phyloP scores from a whole-genome alignment of 2,888 invertebrate species.

The Lasioglossum pauxillum region DNA sequence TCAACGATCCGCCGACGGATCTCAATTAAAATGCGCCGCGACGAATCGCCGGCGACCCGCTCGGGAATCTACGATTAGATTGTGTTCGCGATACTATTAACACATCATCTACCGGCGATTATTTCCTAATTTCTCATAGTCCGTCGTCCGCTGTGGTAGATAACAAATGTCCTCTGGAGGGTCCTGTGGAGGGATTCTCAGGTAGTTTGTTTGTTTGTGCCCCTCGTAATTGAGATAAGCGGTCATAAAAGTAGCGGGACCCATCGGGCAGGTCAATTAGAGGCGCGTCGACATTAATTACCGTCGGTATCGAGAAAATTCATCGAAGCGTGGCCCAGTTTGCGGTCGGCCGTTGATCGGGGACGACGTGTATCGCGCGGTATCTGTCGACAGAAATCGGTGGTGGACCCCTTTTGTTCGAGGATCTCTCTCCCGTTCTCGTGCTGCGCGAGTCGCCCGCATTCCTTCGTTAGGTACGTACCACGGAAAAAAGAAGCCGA shows the following conservation, averaged over 20 bases:
- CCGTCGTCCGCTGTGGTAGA: too few species aligned
- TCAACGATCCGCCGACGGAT: slow-evolving; percentile 67
- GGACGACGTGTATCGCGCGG: slow-evolving; percentile 10
- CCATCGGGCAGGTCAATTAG: slow-evolving; percentile 23
- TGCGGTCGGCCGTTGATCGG: not conserved
- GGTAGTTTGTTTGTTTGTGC: not conserved
- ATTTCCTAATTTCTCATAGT: not conserved
- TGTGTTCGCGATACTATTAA: slow-evolving; percentile 2
- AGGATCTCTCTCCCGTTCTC: slow-evolving; percentile 51
- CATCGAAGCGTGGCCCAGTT: slow-evolving; percentile 57
- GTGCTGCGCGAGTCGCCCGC: slow-evolving; percentile 67
- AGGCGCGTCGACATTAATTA: slow-evolving; percentile 34
- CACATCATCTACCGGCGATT: not conserved
- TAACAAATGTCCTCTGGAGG: not conserved
- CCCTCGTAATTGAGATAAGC: not conserved
- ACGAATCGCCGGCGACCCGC: slow-evolving; percentile 33
- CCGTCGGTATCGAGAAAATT: slow-evolving; percentile 39
- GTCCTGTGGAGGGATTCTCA: not conserved
- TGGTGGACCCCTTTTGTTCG: slow-evolving; percentile 67
- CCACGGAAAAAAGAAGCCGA: slow-evolving; percentile 54
- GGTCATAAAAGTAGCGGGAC: slow-evolving; percentile 1
- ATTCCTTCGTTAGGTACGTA: slow-evolving; percentile 67
- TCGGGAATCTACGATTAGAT: not conserved
- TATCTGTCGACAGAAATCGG: slow-evolving; percentile 55
- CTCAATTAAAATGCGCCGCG: slow-evolving; percentile 74